Percentiles rank a stretch among this genome's conserved stretches.
Evolutionary conservation across 2,888 invertebrate species (phyloP).

Genomic region (Dorcus hopei): DNA sequence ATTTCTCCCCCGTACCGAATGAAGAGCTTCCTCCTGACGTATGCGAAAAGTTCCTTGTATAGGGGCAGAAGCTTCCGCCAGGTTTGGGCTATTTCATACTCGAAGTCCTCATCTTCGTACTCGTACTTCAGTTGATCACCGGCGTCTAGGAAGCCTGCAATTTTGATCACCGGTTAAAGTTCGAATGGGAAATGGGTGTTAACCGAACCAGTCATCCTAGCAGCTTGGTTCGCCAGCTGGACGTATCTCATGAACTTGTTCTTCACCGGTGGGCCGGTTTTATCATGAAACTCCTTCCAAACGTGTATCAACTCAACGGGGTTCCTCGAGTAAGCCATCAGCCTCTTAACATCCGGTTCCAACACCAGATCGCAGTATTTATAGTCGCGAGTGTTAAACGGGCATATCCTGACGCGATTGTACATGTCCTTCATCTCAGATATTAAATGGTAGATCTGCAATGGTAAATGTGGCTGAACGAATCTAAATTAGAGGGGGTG

Average conservation of each 20-base stretch:
- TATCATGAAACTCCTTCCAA: conserved; percentile 81
- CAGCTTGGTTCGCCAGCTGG: conserved; percentile 75
- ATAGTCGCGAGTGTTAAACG: conserved; percentile 56
- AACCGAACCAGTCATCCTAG: conserved; percentile 63
- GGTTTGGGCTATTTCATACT: conserved; percentile 55
- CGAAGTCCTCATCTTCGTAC: conserved; percentile 70
- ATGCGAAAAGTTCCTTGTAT: conserved; percentile 80
- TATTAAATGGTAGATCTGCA: conserved; percentile 67
- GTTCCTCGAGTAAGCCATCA: conserved; percentile 70
- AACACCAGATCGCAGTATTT: conserved; percentile 59
- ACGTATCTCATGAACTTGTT: conserved; percentile 76
- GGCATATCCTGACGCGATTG: conserved; percentile 69
- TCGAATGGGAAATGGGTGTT: background rate
- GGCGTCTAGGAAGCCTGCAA: conserved; percentile 68
- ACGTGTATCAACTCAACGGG: conserved; percentile 72
- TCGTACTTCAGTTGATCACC: conserved; percentile 75
- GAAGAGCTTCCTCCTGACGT: conserved; percentile 66
- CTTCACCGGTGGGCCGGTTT: conserved; percentile 72
- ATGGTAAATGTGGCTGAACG: conserved; percentile 12
- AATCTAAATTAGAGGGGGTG: too few relatives aligned
- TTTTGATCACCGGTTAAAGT: background rate
- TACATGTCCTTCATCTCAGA: conserved; percentile 78
- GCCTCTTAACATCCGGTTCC: conserved; percentile 61
- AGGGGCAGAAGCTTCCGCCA: conserved; percentile 68
- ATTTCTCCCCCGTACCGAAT: conserved; percentile 49